Conservation (phyloP, 2,888 invertebrate genomes). For the Hoplodrina blanda region DNA sequence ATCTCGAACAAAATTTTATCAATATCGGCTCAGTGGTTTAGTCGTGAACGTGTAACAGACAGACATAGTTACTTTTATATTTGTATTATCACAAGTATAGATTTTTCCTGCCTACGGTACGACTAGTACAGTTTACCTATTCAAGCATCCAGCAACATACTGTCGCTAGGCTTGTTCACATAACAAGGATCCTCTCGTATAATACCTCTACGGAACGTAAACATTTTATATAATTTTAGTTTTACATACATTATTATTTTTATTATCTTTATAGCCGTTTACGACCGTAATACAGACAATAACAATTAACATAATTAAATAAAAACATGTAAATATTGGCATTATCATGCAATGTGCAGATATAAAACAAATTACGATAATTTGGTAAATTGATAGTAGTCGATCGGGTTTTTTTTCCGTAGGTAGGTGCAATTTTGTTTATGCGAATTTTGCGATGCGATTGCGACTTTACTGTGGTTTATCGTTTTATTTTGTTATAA, state of each 20-base stretch:
- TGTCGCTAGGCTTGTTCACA: constrained; percentile 3
- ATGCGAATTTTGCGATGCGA: constrained; percentile 74
- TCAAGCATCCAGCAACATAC: neutral
- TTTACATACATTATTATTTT: constrained; percentile 44
- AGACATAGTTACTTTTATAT: too few relatives aligned
- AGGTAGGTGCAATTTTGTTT: constrained; percentile 44
- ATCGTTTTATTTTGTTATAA: constrained; percentile 15
- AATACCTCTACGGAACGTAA: constrained; percentile 45
- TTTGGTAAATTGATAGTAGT: constrained; percentile 63
- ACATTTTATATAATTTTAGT: constrained; percentile 43
- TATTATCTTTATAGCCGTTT: constrained; percentile 69
- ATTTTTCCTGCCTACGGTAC: neutral
- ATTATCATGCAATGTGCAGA: constrained; percentile 69
- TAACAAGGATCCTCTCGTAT: constrained; percentile 21
- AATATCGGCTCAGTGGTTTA: too few relatives aligned
- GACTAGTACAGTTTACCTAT: neutral
- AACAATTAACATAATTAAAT: constrained; percentile 74
- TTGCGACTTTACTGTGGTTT: constrained; percentile 51
- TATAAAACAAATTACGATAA: constrained; percentile 69
- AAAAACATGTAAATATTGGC: constrained; percentile 70
- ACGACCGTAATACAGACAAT: constrained; percentile 70
- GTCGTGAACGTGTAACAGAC: too few relatives aligned
- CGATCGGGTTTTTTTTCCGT: constrained; percentile 51
- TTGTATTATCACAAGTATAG: neutral
- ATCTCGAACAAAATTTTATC: too few relatives aligned